Conservation (phyloP, 2,113 vertebrate genomes). For the Hirundichthys speculiger region DNA sequence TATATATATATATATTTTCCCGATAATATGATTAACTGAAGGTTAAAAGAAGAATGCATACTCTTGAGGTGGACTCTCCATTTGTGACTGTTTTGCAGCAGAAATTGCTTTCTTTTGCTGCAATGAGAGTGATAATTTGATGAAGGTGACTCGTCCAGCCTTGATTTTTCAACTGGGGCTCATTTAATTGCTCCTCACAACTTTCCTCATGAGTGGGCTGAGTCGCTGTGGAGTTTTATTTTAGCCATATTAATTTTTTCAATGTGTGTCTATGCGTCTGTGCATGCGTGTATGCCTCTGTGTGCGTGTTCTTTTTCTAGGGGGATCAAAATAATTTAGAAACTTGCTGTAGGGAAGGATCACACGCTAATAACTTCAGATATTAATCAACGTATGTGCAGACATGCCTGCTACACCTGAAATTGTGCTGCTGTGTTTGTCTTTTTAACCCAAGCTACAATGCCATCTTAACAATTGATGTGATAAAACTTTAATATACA, state of each 20-base stretch:
- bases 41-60: background rate
- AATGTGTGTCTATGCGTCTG: background rate
- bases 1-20: too few species aligned
- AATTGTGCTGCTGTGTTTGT: background rate
- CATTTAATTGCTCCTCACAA: background rate
- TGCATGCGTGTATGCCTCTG: too few species aligned
- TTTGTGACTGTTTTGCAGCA: background rate
- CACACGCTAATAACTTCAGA: background rate
- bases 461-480: too few species aligned
- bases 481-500: too few species aligned
- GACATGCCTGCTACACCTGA: background rate
- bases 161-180: background rate
- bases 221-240: background rate
- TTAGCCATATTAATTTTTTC: background rate
- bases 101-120: conserved; percentile 17
- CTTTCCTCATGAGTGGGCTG: background rate
- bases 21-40: background rate
- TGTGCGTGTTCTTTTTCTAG: background rate
- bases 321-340: background rate
- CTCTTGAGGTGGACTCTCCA: background rate
- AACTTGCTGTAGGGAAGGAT: background rate
- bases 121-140: background rate
- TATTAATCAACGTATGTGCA: background rate
- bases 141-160: background rate
- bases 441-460: background rate